A percentile compares a stretch with the other conserved stretches of the same genome.
Conservation (phyloP, 2,797 vertebrate genomes). For the Limosa lapponica region DNA sequence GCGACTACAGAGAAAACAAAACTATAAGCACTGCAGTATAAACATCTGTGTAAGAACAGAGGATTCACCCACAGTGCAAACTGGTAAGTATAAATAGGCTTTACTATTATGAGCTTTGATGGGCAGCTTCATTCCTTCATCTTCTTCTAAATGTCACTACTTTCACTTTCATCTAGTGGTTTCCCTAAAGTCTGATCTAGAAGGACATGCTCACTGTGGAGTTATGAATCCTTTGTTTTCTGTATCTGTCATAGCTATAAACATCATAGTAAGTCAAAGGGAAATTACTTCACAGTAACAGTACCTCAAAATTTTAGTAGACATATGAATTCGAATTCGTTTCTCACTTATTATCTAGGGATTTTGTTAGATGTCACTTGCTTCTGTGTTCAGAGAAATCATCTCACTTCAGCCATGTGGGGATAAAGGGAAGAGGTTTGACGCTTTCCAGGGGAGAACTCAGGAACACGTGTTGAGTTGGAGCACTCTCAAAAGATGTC, state of each 20-base stretch:
- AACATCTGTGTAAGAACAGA: background rate
- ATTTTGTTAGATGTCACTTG: background rate
- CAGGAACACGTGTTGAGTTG: background rate
- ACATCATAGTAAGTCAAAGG: background rate
- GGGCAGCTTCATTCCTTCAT: background rate
- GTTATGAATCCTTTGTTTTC: background rate
- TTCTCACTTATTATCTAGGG: background rate
- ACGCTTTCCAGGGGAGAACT: background rate
- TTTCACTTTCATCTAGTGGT: background rate
- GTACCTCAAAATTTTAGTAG: background rate
- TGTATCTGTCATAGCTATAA: background rate
- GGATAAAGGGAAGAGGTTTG: background rate
- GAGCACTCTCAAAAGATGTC: background rate
- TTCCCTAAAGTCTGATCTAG: background rate
- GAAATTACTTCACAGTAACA: background rate
- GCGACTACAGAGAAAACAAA: background rate
- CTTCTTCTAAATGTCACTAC: background rate
- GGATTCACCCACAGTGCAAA: background rate
- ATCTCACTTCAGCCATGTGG: accelerated
- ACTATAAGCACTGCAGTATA: background rate
- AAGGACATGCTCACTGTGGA: background rate
- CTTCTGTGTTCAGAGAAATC: background rate
- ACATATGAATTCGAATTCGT: background rate
- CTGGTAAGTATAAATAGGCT: background rate
- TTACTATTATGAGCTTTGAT: background rate